Evolutionary conservation across 2,797 vertebrate species (phyloP).

Genomic region (Pangasius macronema): DNA sequence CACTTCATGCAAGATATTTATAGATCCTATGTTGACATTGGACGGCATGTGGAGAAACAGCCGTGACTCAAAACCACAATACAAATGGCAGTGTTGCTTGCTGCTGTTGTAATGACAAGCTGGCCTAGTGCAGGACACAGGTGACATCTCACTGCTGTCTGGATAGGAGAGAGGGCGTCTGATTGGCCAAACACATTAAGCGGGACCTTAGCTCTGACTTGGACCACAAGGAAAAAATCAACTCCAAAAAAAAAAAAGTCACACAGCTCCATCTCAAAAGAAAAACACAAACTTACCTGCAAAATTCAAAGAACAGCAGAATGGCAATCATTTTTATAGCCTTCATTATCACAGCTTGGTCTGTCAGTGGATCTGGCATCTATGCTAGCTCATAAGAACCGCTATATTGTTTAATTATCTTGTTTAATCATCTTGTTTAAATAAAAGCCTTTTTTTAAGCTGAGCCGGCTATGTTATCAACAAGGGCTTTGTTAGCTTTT

Average conservation of each 20-base stretch:
- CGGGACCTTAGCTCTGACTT: not conserved
- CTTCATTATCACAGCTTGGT: not conserved
- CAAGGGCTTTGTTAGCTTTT: not conserved
- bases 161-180: slow-evolving; percentile 24
- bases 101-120: slow-evolving; percentile 66
- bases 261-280: too few species aligned
- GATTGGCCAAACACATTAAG: slow-evolving; percentile 9
- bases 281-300: not conserved
- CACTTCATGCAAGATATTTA: slow-evolving; percentile 67
- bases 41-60: slow-evolving; percentile 72
- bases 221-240: too few species aligned
- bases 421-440: not conserved
- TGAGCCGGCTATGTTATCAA: not conserved
- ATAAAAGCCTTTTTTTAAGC: not conserved
- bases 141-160: slow-evolving; percentile 67
- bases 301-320: not conserved
- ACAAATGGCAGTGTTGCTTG: slow-evolving; percentile 70
- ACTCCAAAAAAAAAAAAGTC: not conserved
- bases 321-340: not conserved
- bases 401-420: not conserved
- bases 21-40: slow-evolving; percentile 75
- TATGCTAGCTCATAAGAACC: not conserved
- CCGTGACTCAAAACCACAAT: slow-evolving; percentile 72
- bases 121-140: slow-evolving; percentile 64
- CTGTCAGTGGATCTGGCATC: not conserved